A percentile compares a stretch with the other conserved stretches of the same genome.
phyloP scores from a whole-genome alignment of 2,113 vertebrate species.

The Lepus timidus region DNA sequence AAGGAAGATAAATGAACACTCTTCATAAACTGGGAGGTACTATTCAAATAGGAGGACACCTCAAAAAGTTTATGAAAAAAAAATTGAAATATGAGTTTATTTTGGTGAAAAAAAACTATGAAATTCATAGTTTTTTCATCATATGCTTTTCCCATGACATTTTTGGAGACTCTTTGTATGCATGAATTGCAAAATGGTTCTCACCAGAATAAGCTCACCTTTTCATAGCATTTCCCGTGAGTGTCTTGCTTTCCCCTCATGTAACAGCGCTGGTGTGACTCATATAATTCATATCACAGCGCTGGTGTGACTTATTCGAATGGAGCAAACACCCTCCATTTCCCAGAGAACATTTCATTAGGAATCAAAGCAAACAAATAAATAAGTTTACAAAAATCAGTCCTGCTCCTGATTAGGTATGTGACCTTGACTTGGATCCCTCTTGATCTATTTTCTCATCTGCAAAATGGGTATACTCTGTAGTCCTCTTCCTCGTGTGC shows the following conservation, averaged over 20 bases:
- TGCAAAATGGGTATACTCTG: background rate
- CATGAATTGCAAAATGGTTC: too few species aligned
- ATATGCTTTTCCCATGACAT: too few species aligned
- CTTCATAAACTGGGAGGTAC: background rate
- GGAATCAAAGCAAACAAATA: background rate
- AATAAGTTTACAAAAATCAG: background rate
- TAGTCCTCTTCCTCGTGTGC: background rate
- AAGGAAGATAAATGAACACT: background rate
- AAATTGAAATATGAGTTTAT: too few species aligned
- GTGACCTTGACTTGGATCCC: background rate
- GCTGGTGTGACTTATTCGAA: background rate
- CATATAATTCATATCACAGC: background rate
- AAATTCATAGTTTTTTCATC: too few species aligned
- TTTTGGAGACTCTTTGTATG: too few species aligned
- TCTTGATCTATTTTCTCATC: background rate
- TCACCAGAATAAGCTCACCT: too few species aligned
- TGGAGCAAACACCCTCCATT: background rate
- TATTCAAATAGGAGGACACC: background rate
- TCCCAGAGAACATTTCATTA: background rate
- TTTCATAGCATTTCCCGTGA: too few species aligned
- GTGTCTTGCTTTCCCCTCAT: too few species aligned
- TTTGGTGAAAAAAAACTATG: too few species aligned
- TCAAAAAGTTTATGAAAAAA: too few species aligned
- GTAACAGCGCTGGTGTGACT: background rate
- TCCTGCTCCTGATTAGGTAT: background rate